Evolutionary conservation across 2,888 invertebrate species (phyloP).

Genomic region (Orthosia incerta): DNA sequence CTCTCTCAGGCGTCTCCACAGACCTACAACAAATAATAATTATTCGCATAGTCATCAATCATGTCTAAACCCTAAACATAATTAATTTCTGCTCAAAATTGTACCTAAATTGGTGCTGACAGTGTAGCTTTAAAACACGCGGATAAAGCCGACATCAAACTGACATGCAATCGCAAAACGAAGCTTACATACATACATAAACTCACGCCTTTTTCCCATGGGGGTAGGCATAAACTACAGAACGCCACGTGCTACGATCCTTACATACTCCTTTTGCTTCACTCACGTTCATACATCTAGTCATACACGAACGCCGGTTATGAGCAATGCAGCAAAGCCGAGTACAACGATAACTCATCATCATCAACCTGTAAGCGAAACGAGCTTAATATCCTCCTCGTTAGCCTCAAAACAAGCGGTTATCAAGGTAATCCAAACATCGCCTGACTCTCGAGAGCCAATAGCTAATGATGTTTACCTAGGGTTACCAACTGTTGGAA

Average conservation of each 20-base stretch:
- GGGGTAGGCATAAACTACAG: no score
- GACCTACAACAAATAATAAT: no score
- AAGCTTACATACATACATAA: no score
- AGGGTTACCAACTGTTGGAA: no score
- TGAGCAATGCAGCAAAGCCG: neutral
- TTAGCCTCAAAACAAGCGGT: slow-evolving; percentile 16
- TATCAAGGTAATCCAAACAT: slow-evolving; percentile 33
- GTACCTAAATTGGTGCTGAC: neutral
- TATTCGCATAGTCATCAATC: neutral
- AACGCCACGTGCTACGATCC: no score
- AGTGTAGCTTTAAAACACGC: neutral
- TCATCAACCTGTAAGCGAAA: neutral
- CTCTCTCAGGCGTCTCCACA: no score
- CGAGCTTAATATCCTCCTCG: slow-evolving; percentile 6
- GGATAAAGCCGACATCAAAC: neutral
- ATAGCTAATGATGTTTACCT: slow-evolving; percentile 41
- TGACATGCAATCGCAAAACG: neutral
- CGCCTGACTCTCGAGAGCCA: slow-evolving; percentile 34
- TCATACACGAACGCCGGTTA: no score
- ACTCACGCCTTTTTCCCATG: no score
- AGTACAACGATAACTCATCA: slow-evolving; percentile 3
- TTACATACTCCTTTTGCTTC: no score
- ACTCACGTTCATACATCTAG: no score
- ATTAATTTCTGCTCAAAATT: neutral
- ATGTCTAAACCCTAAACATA: neutral